A percentile compares a stretch with the other conserved stretches of the same genome.
Conservation (phyloP, 1,140 invertebrate genomes). For the Aphelenchoides besseyi region DNA sequence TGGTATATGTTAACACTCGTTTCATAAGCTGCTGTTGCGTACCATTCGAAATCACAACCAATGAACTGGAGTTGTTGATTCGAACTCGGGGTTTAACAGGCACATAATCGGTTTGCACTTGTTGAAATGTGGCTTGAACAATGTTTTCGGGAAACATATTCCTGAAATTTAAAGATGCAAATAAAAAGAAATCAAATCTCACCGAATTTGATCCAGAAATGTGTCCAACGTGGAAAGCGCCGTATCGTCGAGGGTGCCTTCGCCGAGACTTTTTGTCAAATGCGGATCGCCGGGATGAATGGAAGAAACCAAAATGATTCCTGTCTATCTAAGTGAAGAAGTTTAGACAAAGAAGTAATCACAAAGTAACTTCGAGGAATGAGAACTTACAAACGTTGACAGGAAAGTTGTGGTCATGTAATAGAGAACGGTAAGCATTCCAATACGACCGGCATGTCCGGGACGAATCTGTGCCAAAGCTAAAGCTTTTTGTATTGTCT, state of each 20-base stretch:
- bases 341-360: slow-evolving; percentile 14
- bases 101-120: slow-evolving; percentile 56
- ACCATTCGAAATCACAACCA: slow-evolving; percentile 32
- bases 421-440: slow-evolving; percentile 76
- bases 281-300: slow-evolving; percentile 75
- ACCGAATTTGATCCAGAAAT: slow-evolving; percentile 87
- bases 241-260: slow-evolving; percentile 66
- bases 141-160: slow-evolving; percentile 59
- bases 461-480: slow-evolving; percentile 61
- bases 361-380: not conserved
- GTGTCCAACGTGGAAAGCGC: slow-evolving; percentile 80
- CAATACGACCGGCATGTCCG: slow-evolving; percentile 68
- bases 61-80: slow-evolving; percentile 21
- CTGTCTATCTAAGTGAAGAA: slow-evolving; percentile 49
- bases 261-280: slow-evolving; percentile 62
- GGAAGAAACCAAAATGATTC: slow-evolving; percentile 78
- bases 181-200: not conserved
- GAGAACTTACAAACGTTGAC: slow-evolving; percentile 74
- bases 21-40: slow-evolving; percentile 39
- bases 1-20: slow-evolving; percentile 54
- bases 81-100: slow-evolving; percentile 28
- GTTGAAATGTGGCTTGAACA: slow-evolving; percentile 56
- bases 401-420: slow-evolving; percentile 84
- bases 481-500: slow-evolving; percentile 31
- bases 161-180: slow-evolving; percentile 23